Percentiles rank a stretch among this genome's conserved stretches.
Conservation (phyloP, 2,797 vertebrate species). For the Neosilurus mollespiculum region DNA sequence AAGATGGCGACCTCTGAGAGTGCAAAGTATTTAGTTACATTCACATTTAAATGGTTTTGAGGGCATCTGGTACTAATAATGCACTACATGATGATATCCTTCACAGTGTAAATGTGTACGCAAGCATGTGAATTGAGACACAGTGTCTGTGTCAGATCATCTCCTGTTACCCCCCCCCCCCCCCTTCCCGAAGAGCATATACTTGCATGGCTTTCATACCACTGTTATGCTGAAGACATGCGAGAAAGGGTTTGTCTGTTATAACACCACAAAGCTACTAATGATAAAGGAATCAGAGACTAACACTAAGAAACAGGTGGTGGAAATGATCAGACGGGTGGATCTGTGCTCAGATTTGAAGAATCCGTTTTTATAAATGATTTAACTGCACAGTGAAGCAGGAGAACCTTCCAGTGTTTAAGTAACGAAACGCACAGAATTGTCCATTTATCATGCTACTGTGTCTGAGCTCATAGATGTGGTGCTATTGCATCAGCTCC, state of each 20-base stretch:
- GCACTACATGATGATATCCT: no score
- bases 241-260: neutral
- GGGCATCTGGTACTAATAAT: no score
- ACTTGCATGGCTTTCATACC: neutral
- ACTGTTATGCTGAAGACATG: neutral
- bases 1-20: no score
- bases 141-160: neutral
- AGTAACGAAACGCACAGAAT: neutral
- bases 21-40: no score
- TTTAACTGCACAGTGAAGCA: neutral
- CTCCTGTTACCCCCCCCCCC: neutral
- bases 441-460: neutral
- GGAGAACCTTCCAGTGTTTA: neutral
- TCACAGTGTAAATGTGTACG: no score
- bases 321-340: neutral
- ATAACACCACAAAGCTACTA: neutral
- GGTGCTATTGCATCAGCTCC: conserved; percentile 12
- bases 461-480: neutral
- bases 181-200: neutral
- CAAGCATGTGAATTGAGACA: no score
- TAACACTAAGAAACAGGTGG: neutral
- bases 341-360: neutral
- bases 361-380: neutral
- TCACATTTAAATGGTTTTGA: no score
- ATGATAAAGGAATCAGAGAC: neutral